Base-by-base conservation (phyloP, 2,113 vertebrate genomes). In the Psammodynastes pulverulentus region DNA sequence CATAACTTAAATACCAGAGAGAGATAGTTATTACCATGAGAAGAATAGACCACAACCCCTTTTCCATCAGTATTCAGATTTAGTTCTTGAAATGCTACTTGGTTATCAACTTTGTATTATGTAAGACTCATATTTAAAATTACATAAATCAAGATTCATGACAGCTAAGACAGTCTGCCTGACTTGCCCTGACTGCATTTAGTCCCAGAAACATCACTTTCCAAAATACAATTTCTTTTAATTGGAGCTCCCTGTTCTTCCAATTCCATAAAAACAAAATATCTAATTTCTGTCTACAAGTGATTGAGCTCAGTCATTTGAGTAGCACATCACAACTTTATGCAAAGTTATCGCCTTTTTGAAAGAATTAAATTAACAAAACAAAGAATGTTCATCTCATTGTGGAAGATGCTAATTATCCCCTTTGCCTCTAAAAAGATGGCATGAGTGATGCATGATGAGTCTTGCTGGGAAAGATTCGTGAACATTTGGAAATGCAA, bases 361-460 rank as follows among this genome's bases (percentile, higher is more conserved):
- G 96, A 92, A 94, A 94, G 97, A 97, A 98, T 97, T 97, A 97
- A 98, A 98, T 97, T 97, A 98, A 96, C 97, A 96, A 97, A 97
- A 96, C 97, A 97, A 97, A 98, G 96, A 97, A 89, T 97, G 93
- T 94, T 94, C 95, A 95, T 95, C 97, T 97, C 97, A 97, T 97
- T 98, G 97, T 97, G 96, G 97, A 97, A 97, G 96, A 98, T 97
- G 97, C 97, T 98, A 98, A 98, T 98, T 97, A 97, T 95, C 93
- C 95, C 17, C 94, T 97, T 96, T 96, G 97, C 97, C 97, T 94
- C 96, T 95, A 96, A 97, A 98, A 79, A 97, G 97, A 96, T 97
- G 97, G 95, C 97, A 96, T 97, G 97, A 98, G 97, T 97, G 98
- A 98, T 97, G 96, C 95, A 96, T 94, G 95, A 96, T 12, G 86